A percentile compares a stretch with the other conserved stretches of the same genome.
Evolutionary conservation across 2,113 vertebrate genomes (phyloP).

Genomic region (Todiramphus chloris): DNA sequence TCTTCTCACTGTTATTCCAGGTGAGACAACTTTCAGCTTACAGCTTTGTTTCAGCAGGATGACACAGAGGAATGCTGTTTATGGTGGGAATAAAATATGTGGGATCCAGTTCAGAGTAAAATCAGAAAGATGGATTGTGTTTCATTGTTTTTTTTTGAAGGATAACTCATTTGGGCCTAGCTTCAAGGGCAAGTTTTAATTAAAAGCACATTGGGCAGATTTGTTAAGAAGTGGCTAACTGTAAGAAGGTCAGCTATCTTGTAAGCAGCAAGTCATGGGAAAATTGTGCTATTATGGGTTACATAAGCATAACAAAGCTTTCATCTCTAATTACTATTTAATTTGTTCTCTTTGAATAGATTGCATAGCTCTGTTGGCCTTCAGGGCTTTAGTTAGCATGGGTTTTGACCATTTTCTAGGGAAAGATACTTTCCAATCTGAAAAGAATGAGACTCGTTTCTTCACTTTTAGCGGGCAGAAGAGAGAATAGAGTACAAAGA

Average conservation of each 20-base stretch:
- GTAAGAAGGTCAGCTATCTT: slow-evolving; percentile 44
- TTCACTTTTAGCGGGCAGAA: background rate
- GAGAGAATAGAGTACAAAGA: background rate
- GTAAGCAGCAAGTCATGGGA: slow-evolving; percentile 56
- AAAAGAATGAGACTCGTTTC: slow-evolving; percentile 2
- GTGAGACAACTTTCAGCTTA: background rate
- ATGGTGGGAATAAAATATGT: background rate
- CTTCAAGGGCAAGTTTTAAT: slow-evolving; percentile 49
- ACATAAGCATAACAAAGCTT: slow-evolving; percentile 58
- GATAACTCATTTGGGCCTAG: slow-evolving; percentile 13
- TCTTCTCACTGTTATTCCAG: background rate
- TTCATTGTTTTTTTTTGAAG: background rate
- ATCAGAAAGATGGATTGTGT: background rate
- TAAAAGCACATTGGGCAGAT: slow-evolving; percentile 39
- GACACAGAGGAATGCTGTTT: slow-evolving; percentile 1
- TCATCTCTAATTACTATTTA: slow-evolving; percentile 54
- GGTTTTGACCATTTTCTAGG: background rate
- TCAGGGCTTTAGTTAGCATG: background rate
- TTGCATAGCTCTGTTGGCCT: slow-evolving; percentile 4
- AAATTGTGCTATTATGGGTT: slow-evolving; percentile 39
- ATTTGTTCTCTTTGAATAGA: slow-evolving; percentile 32
- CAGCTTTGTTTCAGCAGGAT: background rate
- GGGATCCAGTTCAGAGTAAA: background rate
- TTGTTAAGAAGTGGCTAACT: slow-evolving; percentile 5
- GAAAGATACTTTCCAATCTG: background rate